Conservation (phyloP, 2,113 vertebrate species). For the Antennarius striatus region DNA sequence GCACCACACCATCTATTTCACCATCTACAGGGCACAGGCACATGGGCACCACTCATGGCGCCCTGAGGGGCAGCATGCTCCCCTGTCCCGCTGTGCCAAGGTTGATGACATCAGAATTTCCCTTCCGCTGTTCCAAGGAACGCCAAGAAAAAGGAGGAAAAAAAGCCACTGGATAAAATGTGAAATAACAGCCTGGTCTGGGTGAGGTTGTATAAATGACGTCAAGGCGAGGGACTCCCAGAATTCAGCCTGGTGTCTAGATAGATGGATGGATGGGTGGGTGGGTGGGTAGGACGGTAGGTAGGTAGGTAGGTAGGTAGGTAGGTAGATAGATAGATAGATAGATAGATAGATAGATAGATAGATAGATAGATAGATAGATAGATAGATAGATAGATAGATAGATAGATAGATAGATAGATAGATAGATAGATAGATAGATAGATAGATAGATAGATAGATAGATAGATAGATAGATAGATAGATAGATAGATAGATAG, state of each 20-base stretch:
- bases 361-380: no score
- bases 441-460: no score
- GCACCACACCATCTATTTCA: constrained; percentile 97
- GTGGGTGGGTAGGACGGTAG: no score
- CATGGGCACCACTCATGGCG: constrained; percentile 72
- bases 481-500: no score
- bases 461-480: no score
- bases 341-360: no score
- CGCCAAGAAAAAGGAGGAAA: constrained; percentile 37
- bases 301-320: no score
- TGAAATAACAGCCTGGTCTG: constrained; percentile 47
- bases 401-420: no score
- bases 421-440: no score
- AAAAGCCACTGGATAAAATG: constrained; percentile 33
- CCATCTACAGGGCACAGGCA: constrained; percentile 88
- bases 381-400: no score
- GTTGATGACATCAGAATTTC: constrained; percentile 80
- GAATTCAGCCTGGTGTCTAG: constrained; percentile 13
- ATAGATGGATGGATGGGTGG: not conserved
- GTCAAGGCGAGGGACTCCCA: constrained; percentile 74
- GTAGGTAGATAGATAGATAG: no score
- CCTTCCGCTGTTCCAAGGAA: constrained; percentile 66
- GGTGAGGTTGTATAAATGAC: constrained; percentile 60
- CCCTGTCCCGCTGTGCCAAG: constrained; percentile 72
- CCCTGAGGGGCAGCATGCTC: constrained; percentile 73